Evolutionary conservation across 2,888 invertebrate genomes (phyloP).

Genomic region (Oxystoma pomonae): DNA sequence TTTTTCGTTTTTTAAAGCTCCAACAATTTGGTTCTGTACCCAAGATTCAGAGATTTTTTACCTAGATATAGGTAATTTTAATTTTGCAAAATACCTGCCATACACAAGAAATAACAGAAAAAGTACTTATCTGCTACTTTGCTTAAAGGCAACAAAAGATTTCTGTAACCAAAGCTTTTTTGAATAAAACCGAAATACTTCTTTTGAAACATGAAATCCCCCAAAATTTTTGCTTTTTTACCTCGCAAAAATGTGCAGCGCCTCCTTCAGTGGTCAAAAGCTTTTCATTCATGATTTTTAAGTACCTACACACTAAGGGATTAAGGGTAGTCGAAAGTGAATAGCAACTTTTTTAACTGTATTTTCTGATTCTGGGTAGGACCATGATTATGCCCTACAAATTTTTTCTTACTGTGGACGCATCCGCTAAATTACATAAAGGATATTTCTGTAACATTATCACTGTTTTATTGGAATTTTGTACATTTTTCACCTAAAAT

Average conservation of each 20-base stretch:
- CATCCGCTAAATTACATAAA: too few relatives aligned
- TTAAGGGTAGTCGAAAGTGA: slow-evolving; percentile 28
- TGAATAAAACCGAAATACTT: neutral
- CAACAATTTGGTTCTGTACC: too few relatives aligned
- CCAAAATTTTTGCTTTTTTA: slow-evolving; percentile 28
- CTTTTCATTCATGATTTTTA: slow-evolving; percentile 38
- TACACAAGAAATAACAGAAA: neutral
- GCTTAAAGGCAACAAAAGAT: neutral
- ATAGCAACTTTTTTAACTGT: slow-evolving; percentile 26
- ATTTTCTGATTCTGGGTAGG: too few relatives aligned
- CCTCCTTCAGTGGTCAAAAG: slow-evolving; percentile 40
- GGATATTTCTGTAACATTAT: too few relatives aligned
- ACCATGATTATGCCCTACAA: too few relatives aligned
- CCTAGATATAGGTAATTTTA: too few relatives aligned
- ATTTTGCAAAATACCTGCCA: neutral
- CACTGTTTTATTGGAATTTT: too few relatives aligned
- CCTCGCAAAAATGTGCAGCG: slow-evolving; percentile 44
- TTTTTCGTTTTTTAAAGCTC: too few relatives aligned
- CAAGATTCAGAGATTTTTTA: too few relatives aligned
- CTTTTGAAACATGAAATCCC: too few relatives aligned
- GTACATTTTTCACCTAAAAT: too few relatives aligned
- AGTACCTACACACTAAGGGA: slow-evolving; percentile 38
- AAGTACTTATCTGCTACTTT: neutral
- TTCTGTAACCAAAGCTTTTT: neutral
- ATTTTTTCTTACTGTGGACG: too few relatives aligned